A percentile compares a stretch with the other conserved stretches of the same genome.
Conservation (phyloP, 92 coral and sea anemone species). For the Paragorgia papillata region DNA sequence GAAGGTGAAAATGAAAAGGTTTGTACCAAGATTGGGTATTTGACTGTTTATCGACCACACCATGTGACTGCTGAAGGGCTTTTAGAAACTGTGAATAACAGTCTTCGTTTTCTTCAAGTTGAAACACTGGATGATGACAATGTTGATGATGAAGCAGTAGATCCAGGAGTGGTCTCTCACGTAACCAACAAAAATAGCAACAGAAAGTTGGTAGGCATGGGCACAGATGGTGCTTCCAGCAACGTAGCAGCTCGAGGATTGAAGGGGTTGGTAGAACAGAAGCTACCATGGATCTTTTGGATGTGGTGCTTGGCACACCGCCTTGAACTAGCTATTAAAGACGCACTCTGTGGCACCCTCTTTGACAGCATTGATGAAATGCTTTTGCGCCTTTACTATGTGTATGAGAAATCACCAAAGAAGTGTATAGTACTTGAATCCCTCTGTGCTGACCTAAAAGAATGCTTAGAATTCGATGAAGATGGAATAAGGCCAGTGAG, state of each 20-base stretch:
- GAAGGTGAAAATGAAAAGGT: conserved; percentile 32
- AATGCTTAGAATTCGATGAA: conserved; percentile 14
- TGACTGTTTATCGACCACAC: conserved; percentile 29
- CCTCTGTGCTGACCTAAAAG: conserved; percentile 22
- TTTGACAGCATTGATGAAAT: too few species aligned
- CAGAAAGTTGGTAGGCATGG: conserved; percentile 21
- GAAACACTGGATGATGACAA: conserved; percentile 25
- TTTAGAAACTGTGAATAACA: conserved; percentile 30
- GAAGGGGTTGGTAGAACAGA: conserved; percentile 19
- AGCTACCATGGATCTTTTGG: conserved; percentile 26
- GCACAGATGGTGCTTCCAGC: conserved; percentile 16
- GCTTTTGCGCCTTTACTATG: too few species aligned
- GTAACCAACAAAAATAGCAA: not conserved
- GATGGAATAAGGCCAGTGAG: conserved; percentile 18
- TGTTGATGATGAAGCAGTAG: conserved; percentile 15
- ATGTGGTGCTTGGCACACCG: conserved; percentile 29
- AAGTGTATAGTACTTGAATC: conserved; percentile 23
- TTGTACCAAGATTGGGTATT: conserved; percentile 26
- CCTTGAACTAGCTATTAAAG: conserved; percentile 18
- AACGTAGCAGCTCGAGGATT: conserved; percentile 6
- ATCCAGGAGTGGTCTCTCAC: conserved; percentile 18
- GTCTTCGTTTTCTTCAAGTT: conserved; percentile 37
- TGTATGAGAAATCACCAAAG: too few species aligned
- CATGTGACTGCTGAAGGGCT: conserved; percentile 34
- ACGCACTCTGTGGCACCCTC: conserved; percentile 5